These are phyloP conservation scores for Sapayoa aenigma DNA, from an alignment of 2,113 vertebrate species.

Conservation along the genomic window DNA sequence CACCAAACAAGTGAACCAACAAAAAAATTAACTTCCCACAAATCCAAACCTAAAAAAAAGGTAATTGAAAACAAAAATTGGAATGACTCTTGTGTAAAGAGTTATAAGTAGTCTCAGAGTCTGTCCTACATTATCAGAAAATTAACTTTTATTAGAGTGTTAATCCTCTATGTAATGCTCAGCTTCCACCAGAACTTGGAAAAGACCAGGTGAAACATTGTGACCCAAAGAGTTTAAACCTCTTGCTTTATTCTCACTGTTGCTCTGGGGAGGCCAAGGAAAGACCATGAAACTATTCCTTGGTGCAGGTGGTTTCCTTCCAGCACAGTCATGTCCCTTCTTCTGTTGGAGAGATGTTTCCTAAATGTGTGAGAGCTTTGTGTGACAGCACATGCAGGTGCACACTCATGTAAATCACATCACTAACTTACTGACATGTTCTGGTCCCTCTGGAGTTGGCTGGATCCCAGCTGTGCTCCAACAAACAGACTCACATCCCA, in stretches of 20 bases:
- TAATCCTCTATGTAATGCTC: background rate
- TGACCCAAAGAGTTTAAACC: background rate
- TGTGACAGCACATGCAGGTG: background rate
- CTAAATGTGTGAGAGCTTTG: background rate
- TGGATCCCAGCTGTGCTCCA: background rate
- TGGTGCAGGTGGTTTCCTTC: background rate
- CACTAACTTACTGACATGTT: rapidly evolving
- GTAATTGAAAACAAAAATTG: background rate
- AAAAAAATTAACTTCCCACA: background rate
- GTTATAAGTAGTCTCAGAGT: background rate
- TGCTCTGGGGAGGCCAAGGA: background rate
- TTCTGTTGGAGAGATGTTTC: background rate
- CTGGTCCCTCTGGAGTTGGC: background rate
- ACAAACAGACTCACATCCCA: background rate
- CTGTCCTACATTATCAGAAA: background rate
- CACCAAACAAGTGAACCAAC: background rate
- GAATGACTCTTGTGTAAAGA: background rate
- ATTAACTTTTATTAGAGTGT: background rate
- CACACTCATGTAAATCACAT: background rate
- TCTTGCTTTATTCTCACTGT: background rate
- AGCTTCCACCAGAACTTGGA: background rate
- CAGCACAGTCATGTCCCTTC: background rate
- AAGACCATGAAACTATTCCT: background rate
- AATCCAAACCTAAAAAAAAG: background rate
- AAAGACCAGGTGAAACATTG: background rate